phyloP scores from a whole-genome alignment of 2,888 invertebrate species.

The Dermolepida albohirtum region DNA sequence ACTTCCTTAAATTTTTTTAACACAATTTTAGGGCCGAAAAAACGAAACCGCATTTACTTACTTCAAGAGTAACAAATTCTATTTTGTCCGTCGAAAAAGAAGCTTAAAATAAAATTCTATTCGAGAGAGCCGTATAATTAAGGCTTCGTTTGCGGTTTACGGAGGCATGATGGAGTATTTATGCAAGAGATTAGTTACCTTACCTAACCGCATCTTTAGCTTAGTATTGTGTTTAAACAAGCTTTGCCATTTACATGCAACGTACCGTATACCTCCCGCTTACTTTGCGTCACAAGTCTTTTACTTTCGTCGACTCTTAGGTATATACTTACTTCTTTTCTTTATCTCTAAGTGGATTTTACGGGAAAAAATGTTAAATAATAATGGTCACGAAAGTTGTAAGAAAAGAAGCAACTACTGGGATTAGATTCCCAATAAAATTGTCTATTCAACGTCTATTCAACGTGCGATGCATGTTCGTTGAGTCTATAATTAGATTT shows the following conservation, averaged over 20 bases:
- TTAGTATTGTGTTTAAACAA: conserved; percentile 42
- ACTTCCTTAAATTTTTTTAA: too few relatives aligned
- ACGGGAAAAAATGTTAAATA: too few relatives aligned
- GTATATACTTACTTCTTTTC: conserved; percentile 22
- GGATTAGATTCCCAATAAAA: too few relatives aligned
- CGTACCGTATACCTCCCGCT: conserved; percentile 35
- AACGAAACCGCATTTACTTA: not conserved
- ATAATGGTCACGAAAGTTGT: too few relatives aligned
- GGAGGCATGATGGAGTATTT: conserved; percentile 46
- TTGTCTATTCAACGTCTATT: too few relatives aligned
- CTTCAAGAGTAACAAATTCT: conserved; percentile 9
- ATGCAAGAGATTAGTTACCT: conserved; percentile 47
- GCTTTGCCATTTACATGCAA: conserved; percentile 42
- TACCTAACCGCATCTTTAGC: conserved; percentile 44
- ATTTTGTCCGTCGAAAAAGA: conserved; percentile 13
- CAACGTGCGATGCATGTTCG: too few relatives aligned
- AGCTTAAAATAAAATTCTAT: conserved; percentile 33
- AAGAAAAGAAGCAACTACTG: too few relatives aligned
- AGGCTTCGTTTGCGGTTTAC: conserved; percentile 42
- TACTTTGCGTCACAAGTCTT: conserved; percentile 39
- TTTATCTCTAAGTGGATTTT: conserved; percentile 30
- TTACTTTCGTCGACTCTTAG: conserved; percentile 34
- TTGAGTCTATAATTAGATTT: too few relatives aligned
- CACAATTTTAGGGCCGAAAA: too few relatives aligned
- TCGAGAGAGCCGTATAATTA: conserved; percentile 40